A percentile compares a stretch with the other conserved stretches of the same genome.
Conservation (phyloP, 2,113 vertebrate genomes). For the Pipa parva region DNA sequence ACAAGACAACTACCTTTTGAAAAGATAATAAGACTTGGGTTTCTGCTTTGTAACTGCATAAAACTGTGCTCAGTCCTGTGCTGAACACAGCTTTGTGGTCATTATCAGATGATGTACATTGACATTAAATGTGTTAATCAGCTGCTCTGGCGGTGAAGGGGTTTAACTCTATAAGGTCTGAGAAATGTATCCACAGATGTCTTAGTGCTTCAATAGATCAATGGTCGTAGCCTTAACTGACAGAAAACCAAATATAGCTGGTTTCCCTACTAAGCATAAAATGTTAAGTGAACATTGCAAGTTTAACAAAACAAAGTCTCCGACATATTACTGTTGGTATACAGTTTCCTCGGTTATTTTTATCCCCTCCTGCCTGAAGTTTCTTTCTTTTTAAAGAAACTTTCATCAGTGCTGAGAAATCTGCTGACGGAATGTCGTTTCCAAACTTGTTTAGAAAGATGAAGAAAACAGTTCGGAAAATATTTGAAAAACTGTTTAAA, state of each 20-base stretch:
- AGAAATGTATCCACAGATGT: slow-evolving; percentile 12
- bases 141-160: not conserved
- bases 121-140: too few species aligned
- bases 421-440: slow-evolving; percentile 23
- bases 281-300: slow-evolving; percentile 31
- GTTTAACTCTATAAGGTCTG: not conserved
- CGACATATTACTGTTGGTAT: slow-evolving; percentile 24
- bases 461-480: slow-evolving; percentile 2
- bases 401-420: slow-evolving; percentile 7
- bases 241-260: slow-evolving; percentile 38
- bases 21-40: too few species aligned
- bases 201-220: slow-evolving; percentile 28
- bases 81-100: too few species aligned
- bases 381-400: not conserved
- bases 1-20: too few species aligned
- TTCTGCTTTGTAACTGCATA: too few species aligned
- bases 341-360: slow-evolving; percentile 30
- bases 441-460: slow-evolving; percentile 13
- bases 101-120: too few species aligned
- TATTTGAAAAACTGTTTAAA: slow-evolving; percentile 13
- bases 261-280: slow-evolving; percentile 11
- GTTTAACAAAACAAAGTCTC: slow-evolving; percentile 30
- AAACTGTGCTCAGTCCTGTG: too few species aligned
- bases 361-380: not conserved
- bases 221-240: slow-evolving; percentile 21